Base-by-base conservation (phyloP, 2,888 invertebrate genomes). In the Acanthopleura granulata region DNA sequence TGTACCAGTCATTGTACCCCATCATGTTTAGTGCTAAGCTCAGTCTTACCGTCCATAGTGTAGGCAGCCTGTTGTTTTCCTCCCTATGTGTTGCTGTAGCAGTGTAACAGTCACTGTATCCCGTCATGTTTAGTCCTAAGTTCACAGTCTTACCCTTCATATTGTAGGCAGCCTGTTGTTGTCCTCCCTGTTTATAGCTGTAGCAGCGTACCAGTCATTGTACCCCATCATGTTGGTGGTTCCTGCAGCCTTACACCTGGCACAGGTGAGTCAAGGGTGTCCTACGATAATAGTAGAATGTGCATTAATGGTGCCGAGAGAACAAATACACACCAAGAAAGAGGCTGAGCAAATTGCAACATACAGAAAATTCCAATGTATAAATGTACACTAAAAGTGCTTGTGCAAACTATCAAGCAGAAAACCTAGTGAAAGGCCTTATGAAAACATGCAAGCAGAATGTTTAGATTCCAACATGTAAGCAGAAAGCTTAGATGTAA, bases 11-110 rank as follows among this genome's bases (percentile, higher is more conserved):
- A 29, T 83, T 92, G 77, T 92, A 92, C 84, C 96, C 97, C 0
- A 90, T 95, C 14, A 93, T 96, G 69, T 92, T 98, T 27, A 92
- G 97, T 81, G 94, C 97, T 18, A 97, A 98, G 0, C 93, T 95
- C 51, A 93, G 94, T 49, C 93, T 97, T 80, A 93, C 94, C 83
- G 92, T 94, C 78, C 92, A 93, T n/a, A 81, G 85, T 81, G 92
- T 40, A 40, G 3, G 40, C 40, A 6, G 4, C 40, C 40, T 40
- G 40, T 40, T 84, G 15, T 29, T 84, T 73, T 83, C 95, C 78
- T 93, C 94, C 84, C 80, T 94, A 0, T 92, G 94, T 74, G 92
- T 97, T 78, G 95, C 96, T 0, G 88, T 97, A 18, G 94, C 96
- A 74, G 93, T 95, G 0, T 93, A 96, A 80, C 95, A 97, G 86